A percentile compares a stretch with the other conserved stretches of the same genome.
phyloP scores from a whole-genome alignment of 2,888 invertebrate species.

The Harpagoxenus sublaevis region DNA sequence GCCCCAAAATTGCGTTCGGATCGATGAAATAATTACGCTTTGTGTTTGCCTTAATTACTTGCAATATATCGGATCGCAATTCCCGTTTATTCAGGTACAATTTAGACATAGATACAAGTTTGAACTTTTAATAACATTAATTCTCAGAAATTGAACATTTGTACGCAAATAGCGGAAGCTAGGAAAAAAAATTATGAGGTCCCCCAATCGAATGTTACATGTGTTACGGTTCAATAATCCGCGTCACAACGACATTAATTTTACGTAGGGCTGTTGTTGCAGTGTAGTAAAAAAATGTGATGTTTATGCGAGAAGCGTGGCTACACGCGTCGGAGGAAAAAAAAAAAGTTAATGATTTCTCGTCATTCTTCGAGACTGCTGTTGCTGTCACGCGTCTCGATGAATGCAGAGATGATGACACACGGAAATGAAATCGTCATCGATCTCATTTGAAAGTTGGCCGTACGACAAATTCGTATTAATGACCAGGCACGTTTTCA shows the following conservation, averaged over 20 bases:
- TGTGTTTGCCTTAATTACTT: slow-evolving; percentile 20
- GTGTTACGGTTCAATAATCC: slow-evolving; percentile 14
- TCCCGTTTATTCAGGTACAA: neutral
- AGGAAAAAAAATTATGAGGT: slow-evolving; percentile 24
- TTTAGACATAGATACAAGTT: neutral
- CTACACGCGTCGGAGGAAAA: neutral
- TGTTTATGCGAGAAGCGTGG: slow-evolving; percentile 56
- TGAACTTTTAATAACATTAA: neutral
- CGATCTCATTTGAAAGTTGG: slow-evolving; percentile 71
- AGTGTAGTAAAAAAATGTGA: slow-evolving; percentile 3
- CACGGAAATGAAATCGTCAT: slow-evolving; percentile 81
- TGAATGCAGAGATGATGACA: slow-evolving; percentile 52
- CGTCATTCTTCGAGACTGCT: slow-evolving; percentile 40
- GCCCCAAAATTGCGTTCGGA: neutral
- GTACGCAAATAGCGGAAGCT: neutral
- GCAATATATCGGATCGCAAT: neutral
- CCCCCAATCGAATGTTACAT: neutral
- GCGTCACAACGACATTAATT: neutral
- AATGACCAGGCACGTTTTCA: slow-evolving; percentile 82
- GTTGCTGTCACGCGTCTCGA: slow-evolving; percentile 29
- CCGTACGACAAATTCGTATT: slow-evolving; percentile 83
- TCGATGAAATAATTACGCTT: neutral
- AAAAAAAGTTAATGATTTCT: slow-evolving; percentile 65
- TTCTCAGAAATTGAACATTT: neutral
- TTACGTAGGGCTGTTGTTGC: neutral